phyloP scores from a whole-genome alignment of 2,888 invertebrate species.

The Rhodophaea formosa region DNA sequence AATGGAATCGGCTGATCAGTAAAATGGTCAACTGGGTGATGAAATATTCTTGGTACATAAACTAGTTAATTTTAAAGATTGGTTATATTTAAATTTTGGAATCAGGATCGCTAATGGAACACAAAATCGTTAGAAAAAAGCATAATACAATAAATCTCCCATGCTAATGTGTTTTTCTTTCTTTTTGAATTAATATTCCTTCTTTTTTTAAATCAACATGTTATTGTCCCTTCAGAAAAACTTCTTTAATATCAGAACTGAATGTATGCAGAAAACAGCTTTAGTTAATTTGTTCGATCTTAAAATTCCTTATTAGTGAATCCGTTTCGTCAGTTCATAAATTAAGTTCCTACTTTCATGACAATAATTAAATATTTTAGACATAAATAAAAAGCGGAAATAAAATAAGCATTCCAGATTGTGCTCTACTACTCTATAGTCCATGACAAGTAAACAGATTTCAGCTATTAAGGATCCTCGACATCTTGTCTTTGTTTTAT shows the following conservation, averaged over 20 bases:
- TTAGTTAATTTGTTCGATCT: too few relatives aligned
- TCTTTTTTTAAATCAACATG: background rate
- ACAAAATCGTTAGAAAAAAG: too few relatives aligned
- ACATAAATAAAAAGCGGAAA: background rate
- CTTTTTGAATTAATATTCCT: background rate
- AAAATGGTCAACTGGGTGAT: too few relatives aligned
- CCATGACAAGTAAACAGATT: conserved; percentile 9
- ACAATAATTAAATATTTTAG: too few relatives aligned
- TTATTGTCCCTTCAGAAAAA: too few relatives aligned
- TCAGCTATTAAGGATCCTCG: conserved; percentile 4
- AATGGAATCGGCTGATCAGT: too few relatives aligned
- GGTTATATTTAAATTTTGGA: too few relatives aligned
- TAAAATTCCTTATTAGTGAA: background rate
- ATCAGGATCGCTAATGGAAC: too few relatives aligned
- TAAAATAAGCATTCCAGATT: background rate
- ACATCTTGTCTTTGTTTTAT: background rate
- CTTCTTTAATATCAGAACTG: too few relatives aligned
- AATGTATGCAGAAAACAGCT: too few relatives aligned
- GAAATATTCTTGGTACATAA: too few relatives aligned
- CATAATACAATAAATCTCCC: background rate
- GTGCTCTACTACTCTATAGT: background rate
- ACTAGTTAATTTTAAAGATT: too few relatives aligned
- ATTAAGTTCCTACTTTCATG: background rate
- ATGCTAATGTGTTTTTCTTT: background rate
- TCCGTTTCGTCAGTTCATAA: conserved; percentile 7